phyloP scores from a whole-genome alignment of 1,140 invertebrate species.

The Drosophila ambigua region DNA sequence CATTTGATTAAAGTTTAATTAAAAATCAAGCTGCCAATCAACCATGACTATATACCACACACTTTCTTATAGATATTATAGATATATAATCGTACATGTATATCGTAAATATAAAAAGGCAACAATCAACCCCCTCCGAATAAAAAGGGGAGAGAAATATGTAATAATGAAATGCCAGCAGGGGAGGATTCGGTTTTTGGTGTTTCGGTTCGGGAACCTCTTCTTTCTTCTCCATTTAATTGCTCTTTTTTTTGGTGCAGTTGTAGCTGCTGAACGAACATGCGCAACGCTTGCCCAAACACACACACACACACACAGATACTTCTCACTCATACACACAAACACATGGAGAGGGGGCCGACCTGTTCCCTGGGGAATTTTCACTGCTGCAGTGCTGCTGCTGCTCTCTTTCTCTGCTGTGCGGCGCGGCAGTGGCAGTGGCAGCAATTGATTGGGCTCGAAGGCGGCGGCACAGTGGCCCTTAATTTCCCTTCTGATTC shows the following conservation, averaged over 20 bases:
- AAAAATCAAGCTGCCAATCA: slow-evolving; percentile 51
- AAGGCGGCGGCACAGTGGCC: slow-evolving; percentile 42
- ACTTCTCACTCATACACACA: neutral
- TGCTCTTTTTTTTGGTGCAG: slow-evolving; percentile 48
- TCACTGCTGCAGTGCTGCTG: slow-evolving; percentile 26
- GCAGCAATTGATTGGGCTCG: slow-evolving; percentile 80
- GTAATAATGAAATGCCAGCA: slow-evolving; percentile 48
- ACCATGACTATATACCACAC: slow-evolving; percentile 8
- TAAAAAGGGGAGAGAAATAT: slow-evolving; percentile 10
- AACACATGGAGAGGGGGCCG: neutral
- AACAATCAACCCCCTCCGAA: slow-evolving; percentile 22
- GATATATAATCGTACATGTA: neutral
- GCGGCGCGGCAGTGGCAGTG: slow-evolving; percentile 51
- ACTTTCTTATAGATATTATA: neutral
- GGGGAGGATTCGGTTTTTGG: slow-evolving; percentile 38
- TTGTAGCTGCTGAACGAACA: slow-evolving; percentile 41
- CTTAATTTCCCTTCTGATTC: slow-evolving; percentile 31
- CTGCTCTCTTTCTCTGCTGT: slow-evolving; percentile 48
- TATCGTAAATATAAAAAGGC: neutral
- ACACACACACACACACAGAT: slow-evolving; percentile 13
- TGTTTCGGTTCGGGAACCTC: slow-evolving; percentile 19
- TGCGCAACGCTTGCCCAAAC: slow-evolving; percentile 63
- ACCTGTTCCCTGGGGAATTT: slow-evolving; percentile 52
- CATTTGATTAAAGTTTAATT: slow-evolving; percentile 40
- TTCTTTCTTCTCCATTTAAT: slow-evolving; percentile 46